Conservation (phyloP, 2,888 invertebrate genomes). For the Pyralis farinalis region DNA sequence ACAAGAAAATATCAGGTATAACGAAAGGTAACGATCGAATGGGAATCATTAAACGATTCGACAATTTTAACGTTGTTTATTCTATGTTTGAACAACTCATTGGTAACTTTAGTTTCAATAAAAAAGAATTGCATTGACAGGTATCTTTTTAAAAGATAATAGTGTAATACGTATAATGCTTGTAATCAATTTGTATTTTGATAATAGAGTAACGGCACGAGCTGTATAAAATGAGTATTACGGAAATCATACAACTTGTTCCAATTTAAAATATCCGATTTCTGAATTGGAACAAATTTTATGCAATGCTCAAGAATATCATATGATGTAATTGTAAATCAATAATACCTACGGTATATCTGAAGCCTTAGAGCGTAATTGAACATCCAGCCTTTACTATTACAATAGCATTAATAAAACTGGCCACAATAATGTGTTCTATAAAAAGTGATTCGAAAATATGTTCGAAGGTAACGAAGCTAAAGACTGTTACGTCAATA, state of each 20-base stretch:
- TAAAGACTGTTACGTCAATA: conserved; percentile 22
- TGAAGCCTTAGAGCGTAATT: conserved; percentile 39
- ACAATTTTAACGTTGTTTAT: conserved; percentile 53
- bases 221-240: conserved; percentile 54
- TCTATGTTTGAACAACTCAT: conserved; percentile 70
- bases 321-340: conserved; percentile 2
- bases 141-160: conserved; percentile 17
- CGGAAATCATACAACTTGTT: conserved; percentile 25
- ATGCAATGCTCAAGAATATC: conserved; percentile 7
- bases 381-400: conserved; percentile 59
- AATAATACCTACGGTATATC: conserved; percentile 19
- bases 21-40: conserved; percentile 74
- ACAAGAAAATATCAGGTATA: conserved; percentile 72
- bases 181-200: conserved; percentile 4
- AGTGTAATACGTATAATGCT: conserved; percentile 1
- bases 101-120: conserved; percentile 74
- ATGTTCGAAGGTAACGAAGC: conserved; percentile 45
- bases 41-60: conserved; percentile 63
- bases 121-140: conserved; percentile 42
- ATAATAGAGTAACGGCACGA: conserved; percentile 12
- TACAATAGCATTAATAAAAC: conserved; percentile 70
- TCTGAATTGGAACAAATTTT: conserved; percentile 16
- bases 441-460: conserved; percentile 46
- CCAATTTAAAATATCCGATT: conserved; percentile 16
- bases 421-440: conserved; percentile 72